phyloP scores from a whole-genome alignment of 2,888 invertebrate species.

The Athalia cordata region DNA sequence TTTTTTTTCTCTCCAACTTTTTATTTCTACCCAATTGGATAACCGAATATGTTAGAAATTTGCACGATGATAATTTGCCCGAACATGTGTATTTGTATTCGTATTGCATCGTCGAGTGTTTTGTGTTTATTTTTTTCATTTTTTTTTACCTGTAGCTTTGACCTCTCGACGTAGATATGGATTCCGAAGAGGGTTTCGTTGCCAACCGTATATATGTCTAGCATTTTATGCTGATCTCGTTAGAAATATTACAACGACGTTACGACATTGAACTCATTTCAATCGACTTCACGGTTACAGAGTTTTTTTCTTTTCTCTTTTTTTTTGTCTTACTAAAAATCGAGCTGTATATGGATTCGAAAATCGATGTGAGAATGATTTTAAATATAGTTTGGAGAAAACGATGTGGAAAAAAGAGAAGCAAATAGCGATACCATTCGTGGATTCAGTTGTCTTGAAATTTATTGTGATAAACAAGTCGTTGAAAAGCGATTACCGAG shows the following conservation, averaged over 20 bases:
- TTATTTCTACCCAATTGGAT: not conserved
- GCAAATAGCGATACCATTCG: not conserved
- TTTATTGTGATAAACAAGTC: slow-evolving; percentile 56
- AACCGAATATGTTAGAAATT: not conserved
- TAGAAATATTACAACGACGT: slow-evolving; percentile 19
- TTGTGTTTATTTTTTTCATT: not conserved
- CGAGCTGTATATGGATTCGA: not conserved
- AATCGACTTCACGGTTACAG: no score
- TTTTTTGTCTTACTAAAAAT: no score
- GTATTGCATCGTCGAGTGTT: not conserved
- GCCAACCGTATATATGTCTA: not conserved
- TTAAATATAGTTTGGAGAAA: slow-evolving; percentile 10
- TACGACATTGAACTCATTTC: no score
- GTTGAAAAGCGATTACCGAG: slow-evolving; percentile 54
- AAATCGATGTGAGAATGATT: not conserved
- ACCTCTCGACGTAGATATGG: slow-evolving; percentile 12
- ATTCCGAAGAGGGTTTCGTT: slow-evolving; percentile 8
- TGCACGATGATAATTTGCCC: no score
- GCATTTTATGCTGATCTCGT: slow-evolving; percentile 13
- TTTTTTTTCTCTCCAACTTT: not conserved
- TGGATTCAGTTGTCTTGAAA: slow-evolving; percentile 41
- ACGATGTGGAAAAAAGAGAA: not conserved
- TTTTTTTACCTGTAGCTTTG: not conserved
- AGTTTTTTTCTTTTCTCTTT: no score
- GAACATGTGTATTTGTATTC: not conserved